Conservation (phyloP, 1,140 invertebrate species). For the Papilio helenus region DNA sequence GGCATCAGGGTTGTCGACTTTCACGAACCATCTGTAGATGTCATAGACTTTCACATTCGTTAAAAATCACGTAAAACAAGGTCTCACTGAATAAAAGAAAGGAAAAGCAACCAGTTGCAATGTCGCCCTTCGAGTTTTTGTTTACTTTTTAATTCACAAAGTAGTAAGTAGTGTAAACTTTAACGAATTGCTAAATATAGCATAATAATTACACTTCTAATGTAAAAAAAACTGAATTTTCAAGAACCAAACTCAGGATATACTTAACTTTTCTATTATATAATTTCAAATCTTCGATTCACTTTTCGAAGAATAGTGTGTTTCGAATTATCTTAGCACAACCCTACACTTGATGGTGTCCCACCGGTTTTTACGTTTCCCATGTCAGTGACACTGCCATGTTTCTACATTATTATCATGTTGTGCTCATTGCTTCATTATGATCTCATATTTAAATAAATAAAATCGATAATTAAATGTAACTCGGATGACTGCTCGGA, state of each 20-base stretch:
- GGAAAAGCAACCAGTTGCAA: conserved; percentile 15
- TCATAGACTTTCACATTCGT: conserved; percentile 38
- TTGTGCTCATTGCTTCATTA: conserved; percentile 25
- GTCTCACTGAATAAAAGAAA: conserved; percentile 14
- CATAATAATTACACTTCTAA: too few relatives aligned
- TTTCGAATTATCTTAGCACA: conserved; percentile 4
- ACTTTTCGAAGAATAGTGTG: too few relatives aligned
- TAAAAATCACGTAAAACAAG: conserved; percentile 33
- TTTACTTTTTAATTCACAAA: neutral
- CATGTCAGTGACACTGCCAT: conserved; percentile 34
- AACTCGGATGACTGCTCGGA: neutral
- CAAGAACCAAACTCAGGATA: too few relatives aligned
- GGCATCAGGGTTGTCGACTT: conserved; percentile 43
- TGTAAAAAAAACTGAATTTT: too few relatives aligned
- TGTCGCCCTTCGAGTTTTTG: neutral
- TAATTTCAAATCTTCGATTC: too few relatives aligned
- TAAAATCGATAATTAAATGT: neutral
- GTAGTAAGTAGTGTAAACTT: too few relatives aligned
- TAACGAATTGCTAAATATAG: too few relatives aligned
- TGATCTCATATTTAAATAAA: neutral
- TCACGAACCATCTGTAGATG: neutral
- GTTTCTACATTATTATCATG: conserved; percentile 22
- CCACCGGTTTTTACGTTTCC: conserved; percentile 17
- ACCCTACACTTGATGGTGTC: conserved; percentile 23
- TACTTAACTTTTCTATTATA: too few relatives aligned